A percentile compares a stretch with the other conserved stretches of the same genome.
Conservation (phyloP, 2,113 vertebrate genomes). For the Noturus placidus region DNA sequence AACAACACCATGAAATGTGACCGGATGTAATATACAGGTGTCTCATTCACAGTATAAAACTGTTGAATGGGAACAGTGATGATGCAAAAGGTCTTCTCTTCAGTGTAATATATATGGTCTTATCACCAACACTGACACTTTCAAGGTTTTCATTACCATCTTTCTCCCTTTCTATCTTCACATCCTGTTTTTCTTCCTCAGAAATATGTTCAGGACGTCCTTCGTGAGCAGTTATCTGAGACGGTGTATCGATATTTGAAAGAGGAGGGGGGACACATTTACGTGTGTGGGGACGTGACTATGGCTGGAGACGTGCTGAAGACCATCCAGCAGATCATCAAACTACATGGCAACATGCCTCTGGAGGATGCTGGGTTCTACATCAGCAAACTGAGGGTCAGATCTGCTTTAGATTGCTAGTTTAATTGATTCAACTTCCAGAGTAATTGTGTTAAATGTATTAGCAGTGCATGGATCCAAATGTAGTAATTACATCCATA, state of each 20-base stretch:
- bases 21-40: neutral
- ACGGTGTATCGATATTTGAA: conserved; percentile 82
- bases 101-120: neutral
- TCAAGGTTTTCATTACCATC: conserved; percentile 17
- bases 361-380: conserved; percentile 88
- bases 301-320: conserved; percentile 98
- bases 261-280: conserved; percentile 92
- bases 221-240: conserved; percentile 90
- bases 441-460: neutral
- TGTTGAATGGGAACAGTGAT: neutral
- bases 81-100: conserved; percentile 21
- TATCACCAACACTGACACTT: neutral
- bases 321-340: conserved; percentile 86
- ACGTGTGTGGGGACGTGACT: conserved; percentile 95
- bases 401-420: conserved; percentile 21
- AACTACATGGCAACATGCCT: conserved; percentile 84
- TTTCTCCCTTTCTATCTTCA: conserved; percentile 17
- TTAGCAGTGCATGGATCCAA: neutral
- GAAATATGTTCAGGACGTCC: conserved; percentile 96
- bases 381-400: conserved; percentile 92
- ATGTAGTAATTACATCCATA: neutral
- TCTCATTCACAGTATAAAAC: neutral
- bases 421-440: neutral
- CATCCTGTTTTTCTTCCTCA: conserved; percentile 57
- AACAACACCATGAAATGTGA: neutral